Evolutionary conservation across 2,113 vertebrate species (phyloP).

Genomic region (Lepidothrix coronata): DNA sequence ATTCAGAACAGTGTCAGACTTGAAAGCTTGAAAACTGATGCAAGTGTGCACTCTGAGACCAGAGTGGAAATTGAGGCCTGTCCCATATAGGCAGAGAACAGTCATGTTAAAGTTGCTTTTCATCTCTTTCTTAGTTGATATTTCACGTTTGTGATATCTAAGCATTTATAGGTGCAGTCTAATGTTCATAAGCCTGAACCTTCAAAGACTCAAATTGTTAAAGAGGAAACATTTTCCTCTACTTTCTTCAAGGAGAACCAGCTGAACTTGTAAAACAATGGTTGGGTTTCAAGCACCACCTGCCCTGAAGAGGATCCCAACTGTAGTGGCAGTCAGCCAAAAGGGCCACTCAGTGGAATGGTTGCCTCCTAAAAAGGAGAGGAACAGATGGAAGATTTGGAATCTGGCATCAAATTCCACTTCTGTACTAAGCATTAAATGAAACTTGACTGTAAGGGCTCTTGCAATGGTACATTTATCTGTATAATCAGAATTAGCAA

Average conservation of each 20-base stretch:
- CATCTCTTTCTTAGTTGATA: neutral
- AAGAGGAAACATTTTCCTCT: neutral
- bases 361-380: constrained; percentile 29
- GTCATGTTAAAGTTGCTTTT: neutral
- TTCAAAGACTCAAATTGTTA: neutral
- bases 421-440: constrained; percentile 28
- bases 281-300: constrained; percentile 33
- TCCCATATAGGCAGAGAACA: neutral
- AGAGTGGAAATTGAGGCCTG: neutral
- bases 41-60: neutral
- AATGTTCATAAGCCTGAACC: neutral
- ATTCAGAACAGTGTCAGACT: neutral
- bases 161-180: neutral
- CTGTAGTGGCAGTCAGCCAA: constrained; percentile 43
- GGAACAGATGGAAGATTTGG: constrained; percentile 51
- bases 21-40: neutral
- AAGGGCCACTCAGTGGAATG: constrained; percentile 48
- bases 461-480: constrained; percentile 20
- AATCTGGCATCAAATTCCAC: constrained; percentile 58
- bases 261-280: constrained; percentile 37
- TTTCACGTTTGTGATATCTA: neutral
- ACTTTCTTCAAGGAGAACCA: constrained; percentile 29
- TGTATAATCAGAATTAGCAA: constrained; percentile 63
- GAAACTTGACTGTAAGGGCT: constrained; percentile 42
- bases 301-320: constrained; percentile 58